phyloP scores from a whole-genome alignment of 2,797 vertebrate species.

The Percopsis omiscomaycus region DNA sequence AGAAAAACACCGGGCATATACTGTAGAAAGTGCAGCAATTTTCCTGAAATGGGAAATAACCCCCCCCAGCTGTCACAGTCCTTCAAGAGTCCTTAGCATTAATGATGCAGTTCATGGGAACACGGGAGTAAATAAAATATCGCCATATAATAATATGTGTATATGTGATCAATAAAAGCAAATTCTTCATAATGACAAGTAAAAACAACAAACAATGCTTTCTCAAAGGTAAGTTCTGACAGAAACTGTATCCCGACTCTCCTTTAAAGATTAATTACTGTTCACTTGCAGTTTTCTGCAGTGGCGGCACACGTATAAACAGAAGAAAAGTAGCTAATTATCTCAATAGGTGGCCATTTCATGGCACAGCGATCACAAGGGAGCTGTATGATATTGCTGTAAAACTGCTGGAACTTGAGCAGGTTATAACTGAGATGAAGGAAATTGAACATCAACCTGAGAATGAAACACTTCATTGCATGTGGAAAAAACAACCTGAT shows the following conservation, averaged over 20 bases:
- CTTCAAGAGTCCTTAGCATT: slow-evolving; percentile 40
- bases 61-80: slow-evolving; percentile 52
- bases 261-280: slow-evolving; percentile 61
- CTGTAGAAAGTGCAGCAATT: slow-evolving; percentile 29
- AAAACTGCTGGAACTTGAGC: slow-evolving; percentile 43
- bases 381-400: slow-evolving; percentile 53
- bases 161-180: slow-evolving; percentile 59
- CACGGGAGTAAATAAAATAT: slow-evolving; percentile 24
- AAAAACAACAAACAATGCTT: slow-evolving; percentile 24
- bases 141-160: slow-evolving; percentile 43
- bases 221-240: slow-evolving; percentile 39
- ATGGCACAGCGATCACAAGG: slow-evolving; percentile 50
- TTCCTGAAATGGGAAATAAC: slow-evolving; percentile 32
- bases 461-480: slow-evolving; percentile 9
- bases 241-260: slow-evolving; percentile 41
- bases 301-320: slow-evolving; percentile 52
- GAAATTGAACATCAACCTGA: slow-evolving; percentile 24
- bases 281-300: slow-evolving; percentile 44
- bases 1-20: slow-evolving; percentile 20
- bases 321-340: slow-evolving; percentile 65
- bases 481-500: slow-evolving; percentile 8
- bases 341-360: slow-evolving; percentile 66
- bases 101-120: slow-evolving; percentile 48
- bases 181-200: slow-evolving; percentile 31
- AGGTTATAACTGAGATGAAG: slow-evolving; percentile 50